phyloP scores from a whole-genome alignment of 1,140 invertebrate genomes.

The Drosophila eugracilis region DNA sequence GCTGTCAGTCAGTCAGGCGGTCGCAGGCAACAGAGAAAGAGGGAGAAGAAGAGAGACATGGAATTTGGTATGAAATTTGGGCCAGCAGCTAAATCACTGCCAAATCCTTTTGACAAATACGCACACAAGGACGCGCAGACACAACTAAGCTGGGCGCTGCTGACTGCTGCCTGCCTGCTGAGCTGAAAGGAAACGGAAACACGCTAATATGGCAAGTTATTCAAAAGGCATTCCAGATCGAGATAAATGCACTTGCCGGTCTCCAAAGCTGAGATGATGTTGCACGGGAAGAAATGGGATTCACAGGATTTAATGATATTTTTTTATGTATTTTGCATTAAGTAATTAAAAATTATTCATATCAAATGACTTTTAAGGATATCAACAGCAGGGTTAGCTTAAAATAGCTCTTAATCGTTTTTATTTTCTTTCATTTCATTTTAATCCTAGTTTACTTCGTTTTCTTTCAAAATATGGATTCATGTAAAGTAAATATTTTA shows the following conservation, averaged over 20 bases:
- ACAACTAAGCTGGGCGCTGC: constrained; percentile 37
- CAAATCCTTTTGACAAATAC: constrained; percentile 82
- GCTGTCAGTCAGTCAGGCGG: constrained; percentile 52
- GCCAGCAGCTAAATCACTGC: constrained; percentile 72
- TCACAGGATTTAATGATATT: background rate
- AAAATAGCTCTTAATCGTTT: no score
- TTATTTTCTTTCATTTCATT: no score
- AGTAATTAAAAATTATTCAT: no score
- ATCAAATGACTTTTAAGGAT: no score
- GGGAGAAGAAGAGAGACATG: background rate
- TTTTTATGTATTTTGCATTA: no score
- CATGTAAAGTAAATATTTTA: background rate
- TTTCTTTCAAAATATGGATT: no score
- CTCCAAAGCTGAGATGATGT: background rate
- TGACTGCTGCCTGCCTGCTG: constrained; percentile 34
- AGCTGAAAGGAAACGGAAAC: constrained; percentile 63
- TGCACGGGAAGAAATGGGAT: background rate
- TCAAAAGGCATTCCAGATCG: constrained; percentile 74
- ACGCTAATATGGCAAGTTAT: constrained; percentile 79
- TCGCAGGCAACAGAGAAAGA: background rate
- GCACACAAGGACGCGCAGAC: constrained; percentile 59
- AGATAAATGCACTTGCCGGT: constrained; percentile 73
- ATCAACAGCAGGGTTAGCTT: no score
- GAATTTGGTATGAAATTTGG: constrained; percentile 65
- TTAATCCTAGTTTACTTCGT: no score